These are phyloP conservation scores for Bombylius major DNA, from an alignment of 2,888 invertebrate genomes.

Conservation along the genomic window DNA sequence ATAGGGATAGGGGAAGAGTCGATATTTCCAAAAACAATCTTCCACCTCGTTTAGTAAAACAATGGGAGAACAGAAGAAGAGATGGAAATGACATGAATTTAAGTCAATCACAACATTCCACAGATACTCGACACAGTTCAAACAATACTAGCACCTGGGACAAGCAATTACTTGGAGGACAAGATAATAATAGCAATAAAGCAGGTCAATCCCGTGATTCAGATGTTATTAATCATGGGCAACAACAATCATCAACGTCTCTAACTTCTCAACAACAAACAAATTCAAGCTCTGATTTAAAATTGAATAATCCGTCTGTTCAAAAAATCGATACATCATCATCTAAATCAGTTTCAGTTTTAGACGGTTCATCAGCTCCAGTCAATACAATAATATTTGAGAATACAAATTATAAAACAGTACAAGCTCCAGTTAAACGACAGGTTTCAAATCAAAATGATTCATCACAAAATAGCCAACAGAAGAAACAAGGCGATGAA, in stretches of 20 bases:
- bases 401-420: slow-evolving; percentile 78
- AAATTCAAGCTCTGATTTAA: background rate
- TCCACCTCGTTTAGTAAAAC: slow-evolving; percentile 67
- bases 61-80: slow-evolving; percentile 45
- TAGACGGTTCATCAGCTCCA: slow-evolving; percentile 65
- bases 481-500: slow-evolving; percentile 14
- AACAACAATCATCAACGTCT: slow-evolving; percentile 3
- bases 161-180: background rate
- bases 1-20: background rate
- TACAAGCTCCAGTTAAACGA: slow-evolving; percentile 40
- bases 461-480: slow-evolving; percentile 9
- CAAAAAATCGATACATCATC: slow-evolving; percentile 7
- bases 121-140: background rate
- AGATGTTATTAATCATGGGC: background rate
- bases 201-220: background rate
- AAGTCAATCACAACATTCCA: background rate
- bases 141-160: background rate
- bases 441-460: slow-evolving; percentile 30
- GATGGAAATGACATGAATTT: background rate
- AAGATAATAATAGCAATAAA: background rate
- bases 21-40: slow-evolving; percentile 46
- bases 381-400: slow-evolving; percentile 84
- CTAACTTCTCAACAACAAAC: slow-evolving; percentile 9
- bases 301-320: background rate
- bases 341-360: slow-evolving; percentile 27